Percentiles rank a stretch among this genome's conserved stretches.
phyloP scores from a whole-genome alignment of 2,888 invertebrate species.

The Esperia sulphurella region DNA sequence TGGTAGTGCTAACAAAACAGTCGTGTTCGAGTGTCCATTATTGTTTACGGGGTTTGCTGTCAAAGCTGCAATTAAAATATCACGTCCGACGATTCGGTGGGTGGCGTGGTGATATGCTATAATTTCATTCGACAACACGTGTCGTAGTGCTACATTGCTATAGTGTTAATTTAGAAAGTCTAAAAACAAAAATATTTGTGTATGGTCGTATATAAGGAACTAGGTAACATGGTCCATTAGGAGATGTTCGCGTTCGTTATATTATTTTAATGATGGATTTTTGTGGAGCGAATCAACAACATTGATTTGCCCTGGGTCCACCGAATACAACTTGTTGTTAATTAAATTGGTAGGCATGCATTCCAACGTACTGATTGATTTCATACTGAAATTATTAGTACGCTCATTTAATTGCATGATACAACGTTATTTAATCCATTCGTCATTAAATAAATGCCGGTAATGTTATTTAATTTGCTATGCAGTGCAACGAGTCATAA shows the following conservation, averaged over 20 bases:
- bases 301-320: not conserved
- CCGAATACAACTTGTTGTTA: slow-evolving; percentile 1
- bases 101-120: not conserved
- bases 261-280: too few relatives aligned
- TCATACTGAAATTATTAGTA: not conserved
- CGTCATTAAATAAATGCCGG: not conserved
- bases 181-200: too few relatives aligned
- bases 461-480: too few relatives aligned
- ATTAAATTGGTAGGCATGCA: not conserved
- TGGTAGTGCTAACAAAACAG: slow-evolving; percentile 13
- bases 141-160: too few relatives aligned
- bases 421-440: not conserved
- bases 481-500: too few relatives aligned
- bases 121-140: too few relatives aligned
- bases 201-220: too few relatives aligned
- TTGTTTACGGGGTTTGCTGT: too few relatives aligned
- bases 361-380: not conserved
- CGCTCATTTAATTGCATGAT: not conserved
- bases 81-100: slow-evolving; percentile 8
- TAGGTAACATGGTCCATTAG: too few relatives aligned
- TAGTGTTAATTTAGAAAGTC: too few relatives aligned
- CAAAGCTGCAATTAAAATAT: slow-evolving; percentile 22
- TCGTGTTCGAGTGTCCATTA: slow-evolving; percentile 8
- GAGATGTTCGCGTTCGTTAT: too few relatives aligned
- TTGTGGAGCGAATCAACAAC: too few relatives aligned